These are phyloP conservation scores for Aelia acuminata DNA, from an alignment of 2,888 invertebrate species.

Conservation along the genomic window DNA sequence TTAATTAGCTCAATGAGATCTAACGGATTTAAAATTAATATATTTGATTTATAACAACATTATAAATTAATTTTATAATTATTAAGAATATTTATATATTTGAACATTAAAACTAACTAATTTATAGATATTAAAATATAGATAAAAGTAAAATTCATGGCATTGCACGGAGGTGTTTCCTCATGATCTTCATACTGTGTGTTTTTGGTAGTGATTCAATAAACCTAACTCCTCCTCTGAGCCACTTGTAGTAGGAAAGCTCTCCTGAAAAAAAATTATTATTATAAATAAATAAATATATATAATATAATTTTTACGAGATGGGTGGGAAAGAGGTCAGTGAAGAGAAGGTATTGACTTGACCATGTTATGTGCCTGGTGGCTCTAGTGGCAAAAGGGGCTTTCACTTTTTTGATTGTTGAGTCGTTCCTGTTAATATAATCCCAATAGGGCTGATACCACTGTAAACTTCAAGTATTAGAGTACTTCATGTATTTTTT, in stretches of 20 bases:
- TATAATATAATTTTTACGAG: too few species aligned
- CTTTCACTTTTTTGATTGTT: too few species aligned
- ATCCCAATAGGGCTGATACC: too few species aligned
- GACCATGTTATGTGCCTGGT: too few species aligned
- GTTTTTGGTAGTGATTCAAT: conserved; percentile 82
- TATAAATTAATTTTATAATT: not conserved
- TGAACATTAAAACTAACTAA: conserved; percentile 9
- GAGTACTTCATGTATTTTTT: too few species aligned
- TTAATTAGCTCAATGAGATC: too few species aligned
- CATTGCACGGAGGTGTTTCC: conserved; percentile 68
- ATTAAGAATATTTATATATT: not conserved
- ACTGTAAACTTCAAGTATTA: too few species aligned
- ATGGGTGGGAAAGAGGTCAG: too few species aligned
- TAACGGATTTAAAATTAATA: not conserved
- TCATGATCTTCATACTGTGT: conserved; percentile 83
- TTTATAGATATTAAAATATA: not conserved
- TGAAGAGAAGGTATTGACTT: too few species aligned
- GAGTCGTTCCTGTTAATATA: too few species aligned
- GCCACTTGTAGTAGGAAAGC: conserved; percentile 80
- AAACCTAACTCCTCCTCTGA: conserved; percentile 83
- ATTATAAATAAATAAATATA: too few species aligned
- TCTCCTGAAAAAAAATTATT: conserved; percentile 69
- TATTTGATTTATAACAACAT: not conserved
- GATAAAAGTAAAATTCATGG: conserved; percentile 12
- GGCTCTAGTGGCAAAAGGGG: too few species aligned